These are phyloP conservation scores for Leptoclinus maculatus DNA, from an alignment of 2,797 vertebrate species.

Conservation along the genomic window DNA sequence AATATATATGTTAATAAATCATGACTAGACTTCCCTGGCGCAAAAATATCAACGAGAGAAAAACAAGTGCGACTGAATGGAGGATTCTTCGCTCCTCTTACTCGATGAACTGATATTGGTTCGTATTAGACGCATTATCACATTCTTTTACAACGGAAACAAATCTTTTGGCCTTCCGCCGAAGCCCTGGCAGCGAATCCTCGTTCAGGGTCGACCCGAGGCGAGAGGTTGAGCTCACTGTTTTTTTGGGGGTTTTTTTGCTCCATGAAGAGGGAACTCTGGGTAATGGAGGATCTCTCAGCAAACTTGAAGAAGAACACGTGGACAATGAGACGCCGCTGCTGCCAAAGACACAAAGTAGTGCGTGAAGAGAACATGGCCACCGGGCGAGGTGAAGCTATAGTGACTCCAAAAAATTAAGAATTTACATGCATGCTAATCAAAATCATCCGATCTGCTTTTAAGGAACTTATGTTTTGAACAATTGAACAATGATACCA, in stretches of 20 bases:
- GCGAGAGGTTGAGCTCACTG: conserved; percentile 44
- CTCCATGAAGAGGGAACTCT: conserved; percentile 65
- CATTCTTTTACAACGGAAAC: conserved; percentile 68
- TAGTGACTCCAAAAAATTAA: conserved; percentile 76
- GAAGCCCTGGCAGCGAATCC: conserved; percentile 67
- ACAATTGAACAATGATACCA: conserved; percentile 72
- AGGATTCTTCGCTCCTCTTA: conserved; percentile 62
- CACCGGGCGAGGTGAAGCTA: conserved; percentile 65
- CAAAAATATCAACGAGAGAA: conserved; percentile 65
- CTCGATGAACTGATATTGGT: conserved; percentile 56
- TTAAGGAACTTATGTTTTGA: conserved; percentile 78
- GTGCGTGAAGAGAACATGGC: conserved; percentile 65
- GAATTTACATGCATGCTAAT: conserved; percentile 84
- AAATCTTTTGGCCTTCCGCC: conserved; percentile 65
- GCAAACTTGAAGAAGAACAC: conserved; percentile 69
- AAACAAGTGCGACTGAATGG: conserved; percentile 71
- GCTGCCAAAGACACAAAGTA: conserved; percentile 75
- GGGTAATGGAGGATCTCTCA: conserved; percentile 54
- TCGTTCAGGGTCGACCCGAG: conserved; percentile 61
- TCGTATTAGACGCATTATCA: conserved; percentile 68
- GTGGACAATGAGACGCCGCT: conserved; percentile 69
- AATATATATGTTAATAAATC: conserved; percentile 85
- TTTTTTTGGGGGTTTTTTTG: conserved; percentile 36
- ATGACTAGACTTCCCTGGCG: conserved; percentile 77
- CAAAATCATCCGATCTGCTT: conserved; percentile 81